Evolutionary conservation across 2,888 invertebrate genomes (phyloP).

Genomic region (Helicoverpa assulta): DNA sequence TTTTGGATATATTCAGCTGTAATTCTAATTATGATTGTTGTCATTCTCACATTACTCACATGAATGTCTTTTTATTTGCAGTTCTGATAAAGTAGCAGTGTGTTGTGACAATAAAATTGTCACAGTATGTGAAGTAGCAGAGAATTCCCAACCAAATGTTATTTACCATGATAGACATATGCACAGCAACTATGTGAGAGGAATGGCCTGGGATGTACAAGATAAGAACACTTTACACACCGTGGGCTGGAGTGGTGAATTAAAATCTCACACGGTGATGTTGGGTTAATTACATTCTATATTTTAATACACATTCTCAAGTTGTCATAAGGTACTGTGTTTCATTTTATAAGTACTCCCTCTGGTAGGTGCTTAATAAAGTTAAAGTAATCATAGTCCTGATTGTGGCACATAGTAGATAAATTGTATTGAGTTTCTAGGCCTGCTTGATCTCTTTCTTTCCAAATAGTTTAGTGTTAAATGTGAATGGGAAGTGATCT

Average conservation of each 20-base stretch:
- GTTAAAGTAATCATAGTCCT: not conserved
- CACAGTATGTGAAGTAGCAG: conserved; percentile 76
- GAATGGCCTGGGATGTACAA: conserved; percentile 87
- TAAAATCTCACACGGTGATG: conserved; percentile 78
- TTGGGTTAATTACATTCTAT: conserved; percentile 41
- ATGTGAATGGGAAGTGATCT: too few species aligned
- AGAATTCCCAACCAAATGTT: conserved; percentile 66
- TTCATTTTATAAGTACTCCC: not conserved
- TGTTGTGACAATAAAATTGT: conserved; percentile 86
- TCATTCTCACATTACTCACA: too few species aligned
- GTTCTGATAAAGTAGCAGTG: conserved; percentile 79
- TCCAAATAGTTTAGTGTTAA: too few species aligned
- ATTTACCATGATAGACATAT: conserved; percentile 78
- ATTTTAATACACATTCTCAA: not conserved
- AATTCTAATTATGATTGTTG: too few species aligned
- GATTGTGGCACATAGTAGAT: too few species aligned
- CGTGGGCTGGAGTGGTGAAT: conserved; percentile 90
- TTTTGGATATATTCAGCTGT: too few species aligned
- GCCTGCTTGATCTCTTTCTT: too few species aligned
- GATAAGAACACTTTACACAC: conserved; percentile 82
- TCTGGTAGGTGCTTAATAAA: not conserved
- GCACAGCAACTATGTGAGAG: conserved; percentile 88
- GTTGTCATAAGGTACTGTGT: not conserved
- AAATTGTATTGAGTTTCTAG: too few species aligned
- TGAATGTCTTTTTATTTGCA: conserved; percentile 63